Conservation (phyloP, 2,113 vertebrate genomes). For the Protobothrops flavoviridis region DNA sequence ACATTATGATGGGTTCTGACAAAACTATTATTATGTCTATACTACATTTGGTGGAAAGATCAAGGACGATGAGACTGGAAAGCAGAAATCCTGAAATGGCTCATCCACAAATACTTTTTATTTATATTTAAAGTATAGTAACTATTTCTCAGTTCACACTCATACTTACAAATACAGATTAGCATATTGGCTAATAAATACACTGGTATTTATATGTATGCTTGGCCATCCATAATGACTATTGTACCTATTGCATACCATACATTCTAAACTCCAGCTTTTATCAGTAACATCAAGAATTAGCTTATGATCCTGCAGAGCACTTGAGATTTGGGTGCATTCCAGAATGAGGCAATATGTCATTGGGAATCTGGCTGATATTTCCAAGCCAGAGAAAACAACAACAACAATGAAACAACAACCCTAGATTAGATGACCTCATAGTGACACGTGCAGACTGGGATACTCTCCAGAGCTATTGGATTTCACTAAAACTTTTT, state of each 20-base stretch:
- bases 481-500: neutral
- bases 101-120: neutral
- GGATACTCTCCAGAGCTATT: neutral
- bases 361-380: neutral
- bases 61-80: neutral
- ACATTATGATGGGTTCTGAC: neutral
- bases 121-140: neutral
- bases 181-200: neutral
- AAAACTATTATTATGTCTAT: neutral
- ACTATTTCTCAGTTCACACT: neutral
- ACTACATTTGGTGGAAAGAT: neutral
- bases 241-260: neutral
- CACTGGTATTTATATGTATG: neutral
- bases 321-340: neutral
- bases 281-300: neutral
- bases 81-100: neutral
- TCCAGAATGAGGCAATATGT: neutral
- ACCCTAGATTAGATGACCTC: neutral
- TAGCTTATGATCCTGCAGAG: neutral
- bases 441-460: neutral
- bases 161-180: neutral
- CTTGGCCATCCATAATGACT: neutral
- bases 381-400: neutral
- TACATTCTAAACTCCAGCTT: neutral
- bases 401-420: neutral